Conservation (phyloP, 2,888 invertebrate genomes). For the Cephus rjabovi region DNA sequence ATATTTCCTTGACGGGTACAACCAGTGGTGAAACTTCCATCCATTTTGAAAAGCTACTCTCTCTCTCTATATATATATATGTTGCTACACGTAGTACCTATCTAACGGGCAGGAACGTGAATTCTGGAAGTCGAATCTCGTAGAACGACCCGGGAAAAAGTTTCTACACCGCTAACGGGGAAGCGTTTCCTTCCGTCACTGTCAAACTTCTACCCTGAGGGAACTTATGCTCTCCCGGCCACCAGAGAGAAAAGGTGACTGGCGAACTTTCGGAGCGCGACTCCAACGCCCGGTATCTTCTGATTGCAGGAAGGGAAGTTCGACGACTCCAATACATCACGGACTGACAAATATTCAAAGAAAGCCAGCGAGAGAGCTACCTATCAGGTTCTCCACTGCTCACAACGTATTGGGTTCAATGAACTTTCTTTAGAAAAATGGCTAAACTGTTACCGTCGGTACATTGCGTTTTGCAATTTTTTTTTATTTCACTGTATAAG, state of each 20-base stretch:
- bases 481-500: neutral
- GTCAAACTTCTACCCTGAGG: slow-evolving; percentile 30
- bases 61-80: neutral
- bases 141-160: slow-evolving; percentile 16
- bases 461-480: neutral
- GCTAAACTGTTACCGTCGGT: neutral
- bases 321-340: slow-evolving; percentile 27
- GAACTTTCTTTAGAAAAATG: neutral
- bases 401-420: neutral
- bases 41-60: neutral
- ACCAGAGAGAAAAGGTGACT: slow-evolving; percentile 22
- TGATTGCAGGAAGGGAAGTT: slow-evolving; percentile 21
- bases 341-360: slow-evolving; percentile 35
- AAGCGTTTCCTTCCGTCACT: slow-evolving; percentile 37
- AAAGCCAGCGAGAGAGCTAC: slow-evolving; percentile 26
- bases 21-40: neutral
- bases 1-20: neutral
- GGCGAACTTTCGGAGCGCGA: slow-evolving; percentile 21
- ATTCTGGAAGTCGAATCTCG: neutral
- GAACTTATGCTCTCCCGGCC: slow-evolving; percentile 6
- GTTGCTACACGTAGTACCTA: neutral
- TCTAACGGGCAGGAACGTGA: neutral
- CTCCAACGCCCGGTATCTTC: slow-evolving; percentile 10
- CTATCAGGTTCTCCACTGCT: neutral
- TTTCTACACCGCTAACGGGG: slow-evolving; percentile 23